phyloP scores from a whole-genome alignment of 2,113 vertebrate species.

The Scolopax mira region DNA sequence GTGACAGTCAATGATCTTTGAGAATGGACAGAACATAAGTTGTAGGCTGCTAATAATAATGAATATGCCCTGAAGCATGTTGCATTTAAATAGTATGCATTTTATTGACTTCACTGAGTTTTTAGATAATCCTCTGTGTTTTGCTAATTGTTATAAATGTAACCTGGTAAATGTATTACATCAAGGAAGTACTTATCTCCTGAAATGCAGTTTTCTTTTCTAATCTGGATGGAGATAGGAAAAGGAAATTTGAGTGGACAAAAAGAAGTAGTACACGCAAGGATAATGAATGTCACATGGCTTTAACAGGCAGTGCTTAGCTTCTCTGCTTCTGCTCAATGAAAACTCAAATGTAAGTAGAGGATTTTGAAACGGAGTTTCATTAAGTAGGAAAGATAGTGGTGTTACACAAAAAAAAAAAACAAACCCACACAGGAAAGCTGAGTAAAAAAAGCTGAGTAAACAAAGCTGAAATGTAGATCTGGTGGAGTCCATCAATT shows the following conservation, averaged over 20 bases:
- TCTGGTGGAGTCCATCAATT: not conserved
- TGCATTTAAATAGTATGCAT: not conserved
- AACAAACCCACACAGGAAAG: not conserved
- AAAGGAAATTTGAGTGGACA: slow-evolving; percentile 10
- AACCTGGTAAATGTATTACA: not conserved
- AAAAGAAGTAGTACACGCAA: not conserved
- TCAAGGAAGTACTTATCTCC: not conserved
- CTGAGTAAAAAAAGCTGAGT: not conserved
- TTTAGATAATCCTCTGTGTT: slow-evolving; percentile 13
- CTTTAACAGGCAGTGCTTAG: not conserved
- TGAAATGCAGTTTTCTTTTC: not conserved
- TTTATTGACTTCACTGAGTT: not conserved
- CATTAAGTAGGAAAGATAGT: not conserved
- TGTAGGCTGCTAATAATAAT: not conserved
- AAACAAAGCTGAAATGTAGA: not conserved
- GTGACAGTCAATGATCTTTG: not conserved
- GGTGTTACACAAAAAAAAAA: not conserved
- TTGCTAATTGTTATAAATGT: slow-evolving; percentile 16
- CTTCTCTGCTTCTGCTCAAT: not conserved
- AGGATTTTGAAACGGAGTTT: not conserved
- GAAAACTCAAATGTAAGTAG: not conserved
- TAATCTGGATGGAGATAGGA: not conserved
- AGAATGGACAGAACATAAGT: not conserved
- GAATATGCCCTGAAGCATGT: not conserved
- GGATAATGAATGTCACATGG: not conserved